These are phyloP conservation scores for Boloria euphrosyne DNA, from an alignment of 2,888 invertebrate genomes.

Conservation along the genomic window DNA sequence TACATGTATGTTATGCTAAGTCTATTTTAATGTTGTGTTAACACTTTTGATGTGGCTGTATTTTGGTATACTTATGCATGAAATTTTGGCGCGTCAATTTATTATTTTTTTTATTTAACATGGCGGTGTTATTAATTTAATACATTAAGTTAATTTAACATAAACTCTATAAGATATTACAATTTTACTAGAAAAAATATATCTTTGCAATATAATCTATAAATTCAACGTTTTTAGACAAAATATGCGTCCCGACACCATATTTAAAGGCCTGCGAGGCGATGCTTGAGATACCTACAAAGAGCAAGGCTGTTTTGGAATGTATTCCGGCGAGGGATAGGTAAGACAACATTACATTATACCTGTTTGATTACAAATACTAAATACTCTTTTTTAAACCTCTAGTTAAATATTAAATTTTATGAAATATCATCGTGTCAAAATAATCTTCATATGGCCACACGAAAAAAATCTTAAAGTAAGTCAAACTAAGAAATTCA, in stretches of 20 bases:
- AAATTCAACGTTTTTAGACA: constrained; percentile 72
- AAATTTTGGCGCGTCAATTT: background rate
- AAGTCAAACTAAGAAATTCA: background rate
- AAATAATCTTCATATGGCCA: too few relatives aligned
- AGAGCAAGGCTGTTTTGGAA: constrained; percentile 81
- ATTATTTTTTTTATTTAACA: too few relatives aligned
- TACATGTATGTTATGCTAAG: constrained; percentile 59
- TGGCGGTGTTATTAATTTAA: too few relatives aligned
- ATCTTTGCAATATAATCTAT: constrained; percentile 2
- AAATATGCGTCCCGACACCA: constrained; percentile 88
- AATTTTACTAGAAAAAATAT: too few relatives aligned
- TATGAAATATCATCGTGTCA: too few relatives aligned
- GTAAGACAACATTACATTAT: constrained; percentile 58
- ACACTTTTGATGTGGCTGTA: constrained; percentile 2
- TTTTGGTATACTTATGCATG: background rate
- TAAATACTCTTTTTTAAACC: too few relatives aligned
- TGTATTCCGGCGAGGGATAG: constrained; percentile 89
- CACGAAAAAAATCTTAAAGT: background rate
- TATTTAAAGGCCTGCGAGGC: constrained; percentile 84
- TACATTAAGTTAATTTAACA: too few relatives aligned
- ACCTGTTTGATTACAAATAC: background rate
- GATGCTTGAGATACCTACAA: constrained; percentile 84
- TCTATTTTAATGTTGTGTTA: constrained; percentile 5
- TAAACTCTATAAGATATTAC: too few relatives aligned
- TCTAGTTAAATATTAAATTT: too few relatives aligned